Evolutionary conservation across 2,888 invertebrate genomes (phyloP).

Genomic region (Petrophora chlorosata): DNA sequence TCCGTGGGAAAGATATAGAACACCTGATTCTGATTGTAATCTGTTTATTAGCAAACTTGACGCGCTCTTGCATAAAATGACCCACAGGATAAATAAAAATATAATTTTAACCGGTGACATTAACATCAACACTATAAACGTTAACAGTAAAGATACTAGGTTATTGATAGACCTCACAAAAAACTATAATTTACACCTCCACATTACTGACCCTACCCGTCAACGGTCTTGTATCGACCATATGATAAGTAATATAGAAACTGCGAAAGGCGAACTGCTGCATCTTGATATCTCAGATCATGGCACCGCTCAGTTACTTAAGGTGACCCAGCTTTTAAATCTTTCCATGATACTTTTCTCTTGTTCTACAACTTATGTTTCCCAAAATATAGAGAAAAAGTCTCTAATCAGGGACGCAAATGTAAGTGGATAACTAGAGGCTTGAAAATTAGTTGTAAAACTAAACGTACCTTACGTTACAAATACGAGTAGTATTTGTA

Average conservation of each 20-base stretch:
- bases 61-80: not conserved
- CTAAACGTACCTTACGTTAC: not conserved
- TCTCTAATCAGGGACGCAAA: not conserved
- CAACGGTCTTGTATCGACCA: no score
- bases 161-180: not conserved
- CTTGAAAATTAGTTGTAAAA: not conserved
- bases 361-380: not conserved
- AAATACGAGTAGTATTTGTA: no score
- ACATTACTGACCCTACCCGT: no score
- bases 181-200: not conserved
- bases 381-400: not conserved
- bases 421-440: not conserved
- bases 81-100: not conserved
- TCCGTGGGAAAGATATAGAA: no score
- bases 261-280: not conserved
- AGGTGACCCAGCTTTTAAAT: not conserved
- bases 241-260: not conserved
- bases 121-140: not conserved
- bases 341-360: not conserved
- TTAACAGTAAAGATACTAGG: not conserved
- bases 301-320: not conserved
- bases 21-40: conserved; percentile 1
- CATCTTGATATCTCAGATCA: not conserved
- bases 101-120: not conserved
- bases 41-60: not conserved